Evolutionary conservation across 1,140 invertebrate species (phyloP).

Genomic region (Dreissena rostriformis): DNA sequence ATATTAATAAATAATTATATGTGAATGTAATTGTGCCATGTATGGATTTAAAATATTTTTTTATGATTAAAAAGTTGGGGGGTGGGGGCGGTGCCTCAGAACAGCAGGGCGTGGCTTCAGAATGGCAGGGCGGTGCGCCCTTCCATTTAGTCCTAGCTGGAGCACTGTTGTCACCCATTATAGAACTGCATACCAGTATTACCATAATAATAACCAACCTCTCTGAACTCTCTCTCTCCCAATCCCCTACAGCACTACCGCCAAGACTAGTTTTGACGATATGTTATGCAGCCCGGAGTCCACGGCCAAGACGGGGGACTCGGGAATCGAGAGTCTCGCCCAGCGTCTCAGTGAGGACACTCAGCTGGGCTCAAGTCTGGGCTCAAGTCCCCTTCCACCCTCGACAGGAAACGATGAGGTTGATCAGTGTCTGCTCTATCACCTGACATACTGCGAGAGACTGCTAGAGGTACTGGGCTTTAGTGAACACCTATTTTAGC

Average conservation of each 20-base stretch:
- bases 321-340: conserved; percentile 80
- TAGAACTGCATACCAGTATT: too few relatives aligned
- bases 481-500: too few relatives aligned
- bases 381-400: conserved; percentile 76
- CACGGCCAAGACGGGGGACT: conserved; percentile 81
- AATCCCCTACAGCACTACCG: conserved; percentile 57
- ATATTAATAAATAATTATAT: too few relatives aligned
- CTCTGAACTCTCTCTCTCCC: not conserved
- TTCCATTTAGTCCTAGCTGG: too few relatives aligned
- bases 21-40: too few relatives aligned
- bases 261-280: conserved; percentile 70
- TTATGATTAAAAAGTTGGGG: too few relatives aligned
- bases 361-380: conserved; percentile 72
- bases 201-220: too few relatives aligned
- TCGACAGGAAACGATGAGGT: conserved; percentile 81
- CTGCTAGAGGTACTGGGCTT: conserved; percentile 78
- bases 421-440: conserved; percentile 80
- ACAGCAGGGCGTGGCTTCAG: too few relatives aligned
- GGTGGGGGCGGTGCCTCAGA: too few relatives aligned
- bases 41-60: too few relatives aligned
- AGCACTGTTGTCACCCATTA: too few relatives aligned
- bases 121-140: too few relatives aligned
- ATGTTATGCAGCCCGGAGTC: conserved; percentile 78
- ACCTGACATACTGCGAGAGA: conserved; percentile 81
- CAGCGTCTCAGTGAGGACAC: conserved; percentile 75